These are phyloP conservation scores for Machimus rusticus DNA, from an alignment of 2,888 invertebrate genomes.

Conservation along the genomic window DNA sequence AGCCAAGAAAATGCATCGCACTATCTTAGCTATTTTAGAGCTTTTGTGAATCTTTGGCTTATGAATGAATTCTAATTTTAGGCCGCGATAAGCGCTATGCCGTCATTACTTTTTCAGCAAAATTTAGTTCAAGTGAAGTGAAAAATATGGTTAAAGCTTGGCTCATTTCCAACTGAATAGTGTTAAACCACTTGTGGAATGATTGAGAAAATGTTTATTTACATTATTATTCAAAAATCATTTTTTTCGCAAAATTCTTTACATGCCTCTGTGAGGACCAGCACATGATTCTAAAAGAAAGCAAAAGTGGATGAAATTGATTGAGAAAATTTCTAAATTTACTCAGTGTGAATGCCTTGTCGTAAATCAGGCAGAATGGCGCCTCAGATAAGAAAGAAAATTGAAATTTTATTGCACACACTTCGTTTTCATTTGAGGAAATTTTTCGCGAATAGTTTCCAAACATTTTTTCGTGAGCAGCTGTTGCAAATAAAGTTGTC, in stretches of 20 bases:
- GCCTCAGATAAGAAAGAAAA: not conserved
- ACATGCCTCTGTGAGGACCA: not conserved
- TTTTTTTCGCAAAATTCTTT: not conserved
- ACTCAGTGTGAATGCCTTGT: not conserved
- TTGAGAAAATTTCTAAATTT: not conserved
- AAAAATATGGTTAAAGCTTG: not conserved
- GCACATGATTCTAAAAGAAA: not conserved
- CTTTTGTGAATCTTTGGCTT: not conserved
- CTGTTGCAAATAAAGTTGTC: not conserved
- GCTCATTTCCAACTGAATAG: not conserved
- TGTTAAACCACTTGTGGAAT: slow-evolving; percentile 31
- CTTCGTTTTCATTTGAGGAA: not conserved
- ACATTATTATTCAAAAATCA: not conserved
- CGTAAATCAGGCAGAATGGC: not conserved
- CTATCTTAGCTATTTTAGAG: not conserved
- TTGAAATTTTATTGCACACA: not conserved
- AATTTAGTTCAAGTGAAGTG: not conserved
- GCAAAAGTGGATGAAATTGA: not conserved
- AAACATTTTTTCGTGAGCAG: not conserved
- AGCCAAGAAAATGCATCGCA: not conserved
- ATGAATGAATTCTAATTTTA: not conserved
- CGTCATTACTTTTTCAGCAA: not conserved
- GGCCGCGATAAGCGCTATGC: not conserved
- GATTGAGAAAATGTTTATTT: not conserved
- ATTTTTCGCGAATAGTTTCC: not conserved